These are phyloP conservation scores for Thalpophila matura DNA, from an alignment of 2,888 invertebrate genomes.

Conservation along the genomic window DNA sequence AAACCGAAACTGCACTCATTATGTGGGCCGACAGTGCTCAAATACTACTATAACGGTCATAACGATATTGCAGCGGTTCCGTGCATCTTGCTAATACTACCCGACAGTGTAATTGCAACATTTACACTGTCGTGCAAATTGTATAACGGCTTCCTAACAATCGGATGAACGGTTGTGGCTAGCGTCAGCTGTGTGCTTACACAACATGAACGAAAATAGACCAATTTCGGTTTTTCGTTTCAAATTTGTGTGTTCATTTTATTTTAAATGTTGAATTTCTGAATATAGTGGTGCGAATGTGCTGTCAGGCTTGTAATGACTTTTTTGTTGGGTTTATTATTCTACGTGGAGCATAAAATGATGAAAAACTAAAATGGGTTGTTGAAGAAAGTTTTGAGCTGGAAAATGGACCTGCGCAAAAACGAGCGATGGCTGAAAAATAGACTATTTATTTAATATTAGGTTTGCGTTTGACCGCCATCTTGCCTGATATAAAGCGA, in stretches of 20 bases:
- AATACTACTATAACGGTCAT: slow-evolving; percentile 42
- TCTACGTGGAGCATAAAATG: slow-evolving; percentile 25
- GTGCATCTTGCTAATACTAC: slow-evolving; percentile 59
- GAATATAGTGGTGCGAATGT: slow-evolving; percentile 46
- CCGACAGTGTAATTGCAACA: slow-evolving; percentile 60
- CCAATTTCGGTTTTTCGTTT: slow-evolving; percentile 62
- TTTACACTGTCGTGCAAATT: slow-evolving; percentile 64
- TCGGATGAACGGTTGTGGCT: slow-evolving; percentile 59
- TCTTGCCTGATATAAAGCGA: too few relatives aligned
- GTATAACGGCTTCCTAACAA: slow-evolving; percentile 57
- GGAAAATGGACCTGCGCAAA: slow-evolving; percentile 11
- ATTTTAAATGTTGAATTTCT: slow-evolving; percentile 52
- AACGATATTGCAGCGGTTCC: slow-evolving; percentile 39
- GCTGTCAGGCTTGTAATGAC: slow-evolving; percentile 50
- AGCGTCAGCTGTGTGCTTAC: slow-evolving; percentile 58
- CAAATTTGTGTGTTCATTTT: slow-evolving; percentile 57
- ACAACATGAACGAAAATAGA: slow-evolving; percentile 54
- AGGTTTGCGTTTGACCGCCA: too few relatives aligned
- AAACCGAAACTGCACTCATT: slow-evolving; percentile 54
- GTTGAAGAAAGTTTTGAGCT: slow-evolving; percentile 24
- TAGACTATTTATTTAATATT: background rate
- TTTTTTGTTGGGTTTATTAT: slow-evolving; percentile 40
- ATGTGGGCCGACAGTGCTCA: slow-evolving; percentile 35
- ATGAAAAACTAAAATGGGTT: slow-evolving; percentile 35
- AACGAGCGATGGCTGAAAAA: background rate